Percentiles rank a stretch among this genome's conserved stretches.
Conservation (phyloP, 2,888 invertebrate species). For the Catocala nupta region DNA sequence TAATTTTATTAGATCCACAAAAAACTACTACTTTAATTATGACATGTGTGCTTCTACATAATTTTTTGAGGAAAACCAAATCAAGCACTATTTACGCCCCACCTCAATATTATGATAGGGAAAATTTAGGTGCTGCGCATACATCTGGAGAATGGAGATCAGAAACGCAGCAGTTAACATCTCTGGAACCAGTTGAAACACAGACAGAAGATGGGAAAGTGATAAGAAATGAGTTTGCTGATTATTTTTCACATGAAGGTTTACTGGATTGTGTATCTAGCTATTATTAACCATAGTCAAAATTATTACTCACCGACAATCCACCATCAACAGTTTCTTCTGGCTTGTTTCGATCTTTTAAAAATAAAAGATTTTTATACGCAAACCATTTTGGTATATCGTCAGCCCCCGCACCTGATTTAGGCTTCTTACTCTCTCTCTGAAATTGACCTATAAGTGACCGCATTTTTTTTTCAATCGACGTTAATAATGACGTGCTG, state of each 20-base stretch:
- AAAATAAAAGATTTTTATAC: constrained; percentile 40
- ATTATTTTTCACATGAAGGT: constrained; percentile 45
- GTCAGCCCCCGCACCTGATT: constrained; percentile 40
- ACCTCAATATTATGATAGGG: constrained; percentile 39
- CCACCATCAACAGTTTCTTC: constrained; percentile 24
- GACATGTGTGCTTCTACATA: constrained; percentile 47
- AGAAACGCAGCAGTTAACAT: constrained; percentile 44
- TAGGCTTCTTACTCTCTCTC: constrained; percentile 29
- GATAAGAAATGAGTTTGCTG: constrained; percentile 44
- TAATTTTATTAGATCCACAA: constrained; percentile 40
- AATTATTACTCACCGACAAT: constrained; percentile 29
- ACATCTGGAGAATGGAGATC: constrained; percentile 41
- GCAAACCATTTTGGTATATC: constrained; percentile 41
- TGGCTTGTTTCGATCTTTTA: constrained; percentile 35
- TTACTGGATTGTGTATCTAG: constrained; percentile 36
- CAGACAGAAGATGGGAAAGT: constrained; percentile 42
- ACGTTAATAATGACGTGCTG: constrained; percentile 14
- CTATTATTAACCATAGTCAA: constrained; percentile 36
- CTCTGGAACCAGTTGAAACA: constrained; percentile 39
- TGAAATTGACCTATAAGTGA: constrained; percentile 34
- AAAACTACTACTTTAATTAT: constrained; percentile 45
- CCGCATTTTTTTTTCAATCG: constrained; percentile 28
- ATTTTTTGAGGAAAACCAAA: constrained; percentile 24
- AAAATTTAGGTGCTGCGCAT: constrained; percentile 32
- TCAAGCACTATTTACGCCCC: constrained; percentile 34